A percentile compares a stretch with the other conserved stretches of the same genome.
These are phyloP conservation scores for Pomacea canaliculata DNA, from an alignment of 2,888 invertebrate genomes.

Conservation along the genomic window DNA sequence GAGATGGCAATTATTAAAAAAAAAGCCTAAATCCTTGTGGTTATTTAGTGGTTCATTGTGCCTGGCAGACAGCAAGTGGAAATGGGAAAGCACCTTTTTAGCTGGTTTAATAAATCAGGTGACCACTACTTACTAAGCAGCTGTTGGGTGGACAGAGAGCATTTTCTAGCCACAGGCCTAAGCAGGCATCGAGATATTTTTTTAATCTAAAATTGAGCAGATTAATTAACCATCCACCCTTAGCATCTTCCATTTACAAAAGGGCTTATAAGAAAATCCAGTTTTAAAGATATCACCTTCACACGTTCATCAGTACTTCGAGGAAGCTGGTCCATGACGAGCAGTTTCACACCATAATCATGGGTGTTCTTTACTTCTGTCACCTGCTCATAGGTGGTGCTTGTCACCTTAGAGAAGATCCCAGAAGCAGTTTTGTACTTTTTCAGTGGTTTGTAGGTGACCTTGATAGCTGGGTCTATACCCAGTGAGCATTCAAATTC, in stretches of 20 bases:
- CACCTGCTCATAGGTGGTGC: conserved; percentile 49
- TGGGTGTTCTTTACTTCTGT: conserved; percentile 69
- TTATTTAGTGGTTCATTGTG: too few relatives aligned
- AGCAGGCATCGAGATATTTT: neutral
- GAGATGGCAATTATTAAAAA: too few relatives aligned
- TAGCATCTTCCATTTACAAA: neutral
- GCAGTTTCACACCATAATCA: conserved; percentile 58
- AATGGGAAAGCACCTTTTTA: too few relatives aligned
- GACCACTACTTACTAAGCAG: too few relatives aligned
- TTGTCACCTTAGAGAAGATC: conserved; percentile 60
- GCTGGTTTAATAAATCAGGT: too few relatives aligned
- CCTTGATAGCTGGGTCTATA: conserved; percentile 69
- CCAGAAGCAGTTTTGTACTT: conserved; percentile 67
- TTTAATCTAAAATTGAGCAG: neutral
- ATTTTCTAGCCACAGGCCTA: neutral
- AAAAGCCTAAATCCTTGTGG: too few relatives aligned
- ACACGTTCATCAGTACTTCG: conserved; percentile 69
- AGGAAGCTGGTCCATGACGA: conserved; percentile 69
- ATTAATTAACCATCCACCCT: too few relatives aligned
- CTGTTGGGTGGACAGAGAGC: too few relatives aligned
- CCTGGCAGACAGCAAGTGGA: too few relatives aligned
- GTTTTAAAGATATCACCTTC: conserved; percentile 56
- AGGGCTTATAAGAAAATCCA: neutral
- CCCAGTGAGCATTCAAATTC: conserved; percentile 70
- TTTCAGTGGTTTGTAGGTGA: conserved; percentile 67